A percentile compares a stretch with the other conserved stretches of the same genome.
Conservation (phyloP, 2,888 invertebrate species). For the Priocnemis perturbator region DNA sequence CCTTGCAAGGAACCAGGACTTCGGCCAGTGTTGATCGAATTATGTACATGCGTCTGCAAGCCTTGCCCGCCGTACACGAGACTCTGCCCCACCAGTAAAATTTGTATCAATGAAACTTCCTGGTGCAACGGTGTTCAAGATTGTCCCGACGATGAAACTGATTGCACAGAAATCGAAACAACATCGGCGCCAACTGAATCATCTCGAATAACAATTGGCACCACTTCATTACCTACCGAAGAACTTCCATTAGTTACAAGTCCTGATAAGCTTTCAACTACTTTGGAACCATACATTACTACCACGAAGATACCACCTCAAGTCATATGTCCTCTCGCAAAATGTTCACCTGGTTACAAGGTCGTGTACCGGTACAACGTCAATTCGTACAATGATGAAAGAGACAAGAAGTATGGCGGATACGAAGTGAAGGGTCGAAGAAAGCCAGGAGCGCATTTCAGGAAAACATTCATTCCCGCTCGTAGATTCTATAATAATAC, state of each 20-base stretch:
- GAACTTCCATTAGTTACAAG: too few relatives aligned
- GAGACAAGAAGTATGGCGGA: too few relatives aligned
- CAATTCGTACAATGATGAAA: too few relatives aligned
- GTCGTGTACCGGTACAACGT: conserved; percentile 56
- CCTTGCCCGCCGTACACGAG: conserved; percentile 82
- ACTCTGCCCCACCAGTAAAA: conserved; percentile 85
- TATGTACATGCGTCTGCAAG: conserved; percentile 85
- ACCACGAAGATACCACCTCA: too few relatives aligned
- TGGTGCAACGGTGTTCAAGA: conserved; percentile 91
- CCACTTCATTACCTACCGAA: too few relatives aligned
- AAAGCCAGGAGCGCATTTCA: not conserved
- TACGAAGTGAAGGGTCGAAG: too few relatives aligned
- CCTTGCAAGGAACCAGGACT: conserved; percentile 79
- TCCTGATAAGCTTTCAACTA: too few relatives aligned
- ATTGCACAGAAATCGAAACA: conserved; percentile 76
- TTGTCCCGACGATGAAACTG: conserved; percentile 88
- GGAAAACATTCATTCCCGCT: conserved; percentile 30
- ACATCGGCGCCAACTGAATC: not conserved
- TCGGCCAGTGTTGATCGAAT: conserved; percentile 78
- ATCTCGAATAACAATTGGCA: not conserved
- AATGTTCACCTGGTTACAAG: conserved; percentile 77
- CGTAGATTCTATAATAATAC: not conserved
- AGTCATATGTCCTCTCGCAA: conserved; percentile 60
- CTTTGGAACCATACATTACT: too few relatives aligned
- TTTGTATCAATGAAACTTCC: conserved; percentile 81